phyloP scores from a whole-genome alignment of 2,797 vertebrate species.

The Anabas testudineus region DNA sequence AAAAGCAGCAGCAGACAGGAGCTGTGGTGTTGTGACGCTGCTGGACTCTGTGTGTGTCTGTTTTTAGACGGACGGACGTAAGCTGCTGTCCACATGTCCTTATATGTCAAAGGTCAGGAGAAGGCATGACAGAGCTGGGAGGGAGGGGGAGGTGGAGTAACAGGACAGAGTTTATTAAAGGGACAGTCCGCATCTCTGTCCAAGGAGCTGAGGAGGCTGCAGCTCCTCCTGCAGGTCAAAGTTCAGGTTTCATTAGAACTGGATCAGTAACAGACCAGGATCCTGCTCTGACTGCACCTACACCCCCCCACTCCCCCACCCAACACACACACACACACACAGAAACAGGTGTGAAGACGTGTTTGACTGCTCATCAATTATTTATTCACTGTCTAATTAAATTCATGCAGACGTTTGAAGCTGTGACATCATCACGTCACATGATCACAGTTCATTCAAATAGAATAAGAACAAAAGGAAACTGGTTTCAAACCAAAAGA shows the following conservation, averaged over 20 bases:
- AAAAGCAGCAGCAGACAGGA: not conserved
- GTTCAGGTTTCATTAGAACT: too few species aligned
- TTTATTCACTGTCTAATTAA: too few species aligned
- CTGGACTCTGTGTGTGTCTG: conserved; percentile 67
- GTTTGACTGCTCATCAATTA: too few species aligned
- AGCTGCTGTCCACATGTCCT: conserved; percentile 88
- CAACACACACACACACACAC: too few species aligned
- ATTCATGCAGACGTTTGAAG: too few species aligned
- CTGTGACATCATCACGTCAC: too few species aligned
- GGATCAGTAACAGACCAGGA: too few species aligned
- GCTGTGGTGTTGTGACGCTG: not conserved
- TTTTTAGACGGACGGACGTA: conserved; percentile 91
- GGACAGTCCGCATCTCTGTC: not conserved
- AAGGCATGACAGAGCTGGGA: conserved; percentile 12
- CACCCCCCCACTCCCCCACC: too few species aligned
- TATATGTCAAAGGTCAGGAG: conserved; percentile 89
- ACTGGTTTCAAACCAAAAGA: not conserved
- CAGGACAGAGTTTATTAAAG: conserved; percentile 35
- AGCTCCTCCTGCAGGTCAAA: conserved; percentile 29
- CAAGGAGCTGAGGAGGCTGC: not conserved
- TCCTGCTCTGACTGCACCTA: too few species aligned
- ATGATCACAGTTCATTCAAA: not conserved
- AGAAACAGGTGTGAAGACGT: too few species aligned
- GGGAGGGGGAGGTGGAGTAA: not conserved
- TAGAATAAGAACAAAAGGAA: not conserved